Evolutionary conservation across 2,113 vertebrate genomes (phyloP).

Genomic region (Bothrops jararaca): DNA sequence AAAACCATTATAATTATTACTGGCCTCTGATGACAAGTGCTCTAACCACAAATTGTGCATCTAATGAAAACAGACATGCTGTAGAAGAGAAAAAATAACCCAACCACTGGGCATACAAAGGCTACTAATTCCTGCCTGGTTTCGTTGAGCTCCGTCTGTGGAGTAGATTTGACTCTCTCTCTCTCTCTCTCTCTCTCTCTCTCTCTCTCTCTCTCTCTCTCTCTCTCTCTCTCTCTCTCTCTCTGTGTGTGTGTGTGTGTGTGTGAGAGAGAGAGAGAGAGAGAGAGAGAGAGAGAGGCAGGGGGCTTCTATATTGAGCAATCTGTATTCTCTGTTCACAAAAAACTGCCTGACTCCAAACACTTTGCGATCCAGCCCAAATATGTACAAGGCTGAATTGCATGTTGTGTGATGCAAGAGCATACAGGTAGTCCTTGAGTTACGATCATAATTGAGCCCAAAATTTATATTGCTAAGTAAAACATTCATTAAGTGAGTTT

Average conservation of each 20-base stretch:
- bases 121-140: slow-evolving; percentile 3
- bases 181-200: too few species aligned
- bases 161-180: slow-evolving; percentile 4
- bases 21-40: background rate
- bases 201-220: too few species aligned
- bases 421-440: background rate
- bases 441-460: background rate
- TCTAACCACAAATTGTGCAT: slow-evolving; percentile 20
- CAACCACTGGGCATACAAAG: background rate
- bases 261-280: background rate
- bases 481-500: background rate
- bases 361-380: slow-evolving; percentile 18
- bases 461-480: background rate
- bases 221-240: background rate
- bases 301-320: slow-evolving; percentile 14
- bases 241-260: background rate
- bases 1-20: slow-evolving; percentile 11
- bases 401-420: slow-evolving; percentile 16
- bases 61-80: slow-evolving; percentile 22
- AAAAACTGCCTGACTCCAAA: slow-evolving; percentile 9
- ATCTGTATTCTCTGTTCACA: slow-evolving; percentile 30
- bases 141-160: background rate
- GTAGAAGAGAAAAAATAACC: background rate
- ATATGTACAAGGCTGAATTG: slow-evolving; percentile 34
- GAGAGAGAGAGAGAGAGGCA: background rate